Conservation (phyloP, 2,113 vertebrate genomes). For the Halcyon senegalensis region DNA sequence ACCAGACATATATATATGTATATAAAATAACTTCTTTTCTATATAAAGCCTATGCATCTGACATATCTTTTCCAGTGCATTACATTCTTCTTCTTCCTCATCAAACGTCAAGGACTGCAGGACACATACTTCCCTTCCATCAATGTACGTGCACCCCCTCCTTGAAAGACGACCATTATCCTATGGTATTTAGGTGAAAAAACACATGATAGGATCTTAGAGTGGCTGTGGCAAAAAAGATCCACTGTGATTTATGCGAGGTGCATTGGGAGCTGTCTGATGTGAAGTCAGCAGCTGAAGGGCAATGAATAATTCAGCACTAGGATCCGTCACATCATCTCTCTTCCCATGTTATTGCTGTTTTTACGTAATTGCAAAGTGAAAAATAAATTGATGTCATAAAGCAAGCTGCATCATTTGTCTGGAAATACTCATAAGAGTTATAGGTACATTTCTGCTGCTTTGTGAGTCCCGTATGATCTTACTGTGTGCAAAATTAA, state of each 20-base stretch:
- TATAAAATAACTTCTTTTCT: neutral
- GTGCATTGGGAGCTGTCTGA: constrained; percentile 68
- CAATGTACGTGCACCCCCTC: neutral
- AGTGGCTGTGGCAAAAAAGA: constrained; percentile 68
- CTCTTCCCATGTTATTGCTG: constrained; percentile 72
- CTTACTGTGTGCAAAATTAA: constrained; percentile 62
- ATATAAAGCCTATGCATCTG: neutral
- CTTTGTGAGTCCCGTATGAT: constrained; percentile 28
- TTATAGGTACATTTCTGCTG: constrained; percentile 39
- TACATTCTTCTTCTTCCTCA: neutral
- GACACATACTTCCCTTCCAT: constrained; percentile 2
- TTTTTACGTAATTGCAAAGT: constrained; percentile 79
- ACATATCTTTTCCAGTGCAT: neutral
- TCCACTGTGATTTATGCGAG: constrained; percentile 70
- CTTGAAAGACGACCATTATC: constrained; percentile 50
- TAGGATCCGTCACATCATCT: constrained; percentile 71
- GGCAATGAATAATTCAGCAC: constrained; percentile 80
- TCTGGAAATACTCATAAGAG: constrained; percentile 40
- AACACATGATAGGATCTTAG: constrained; percentile 55
- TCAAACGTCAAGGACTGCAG: neutral
- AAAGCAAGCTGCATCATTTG: constrained; percentile 73
- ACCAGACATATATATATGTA: neutral
- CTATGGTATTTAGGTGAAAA: constrained; percentile 48
- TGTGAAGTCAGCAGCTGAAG: constrained; percentile 76
- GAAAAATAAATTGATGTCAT: constrained; percentile 81